Evolutionary conservation across 2,113 vertebrate genomes (phyloP).

Genomic region (Melospiza georgiana): DNA sequence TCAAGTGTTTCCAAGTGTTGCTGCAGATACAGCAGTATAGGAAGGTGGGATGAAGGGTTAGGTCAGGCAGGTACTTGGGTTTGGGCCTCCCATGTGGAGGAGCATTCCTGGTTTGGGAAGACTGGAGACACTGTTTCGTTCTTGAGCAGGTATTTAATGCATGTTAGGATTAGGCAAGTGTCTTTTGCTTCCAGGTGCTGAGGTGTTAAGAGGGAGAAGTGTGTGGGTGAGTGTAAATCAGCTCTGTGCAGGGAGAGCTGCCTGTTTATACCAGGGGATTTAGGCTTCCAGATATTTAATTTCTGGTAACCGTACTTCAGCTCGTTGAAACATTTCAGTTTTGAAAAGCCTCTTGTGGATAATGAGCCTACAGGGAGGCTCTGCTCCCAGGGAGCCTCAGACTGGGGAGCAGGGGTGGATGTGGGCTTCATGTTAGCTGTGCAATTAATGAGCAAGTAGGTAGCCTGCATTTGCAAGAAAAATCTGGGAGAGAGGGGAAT

Average conservation of each 20-base stretch:
- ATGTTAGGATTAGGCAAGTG: not conserved
- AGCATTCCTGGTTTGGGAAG: not conserved
- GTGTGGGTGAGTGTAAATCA: conserved; percentile 7
- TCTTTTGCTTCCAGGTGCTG: not conserved
- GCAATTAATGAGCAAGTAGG: not conserved
- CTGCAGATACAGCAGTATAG: not conserved
- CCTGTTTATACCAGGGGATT: not conserved
- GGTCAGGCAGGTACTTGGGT: not conserved
- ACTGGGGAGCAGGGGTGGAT: not conserved
- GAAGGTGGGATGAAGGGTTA: not conserved
- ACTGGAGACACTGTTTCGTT: not conserved
- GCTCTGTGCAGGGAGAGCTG: not conserved
- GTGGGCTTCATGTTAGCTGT: not conserved
- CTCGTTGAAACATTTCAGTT: not conserved
- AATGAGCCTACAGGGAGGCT: not conserved
- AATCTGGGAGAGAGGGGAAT: not conserved
- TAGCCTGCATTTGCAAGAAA: not conserved
- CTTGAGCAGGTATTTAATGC: not conserved
- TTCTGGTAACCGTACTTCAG: conserved; percentile 26
- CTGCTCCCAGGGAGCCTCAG: not conserved
- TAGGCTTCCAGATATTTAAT: conserved; percentile 27
- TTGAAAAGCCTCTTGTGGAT: conserved; percentile 23
- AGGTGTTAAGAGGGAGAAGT: not conserved
- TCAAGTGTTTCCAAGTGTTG: not conserved
- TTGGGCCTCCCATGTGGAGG: not conserved